Conservation (phyloP, 2,797 vertebrate species). For the Argya squamiceps region DNA sequence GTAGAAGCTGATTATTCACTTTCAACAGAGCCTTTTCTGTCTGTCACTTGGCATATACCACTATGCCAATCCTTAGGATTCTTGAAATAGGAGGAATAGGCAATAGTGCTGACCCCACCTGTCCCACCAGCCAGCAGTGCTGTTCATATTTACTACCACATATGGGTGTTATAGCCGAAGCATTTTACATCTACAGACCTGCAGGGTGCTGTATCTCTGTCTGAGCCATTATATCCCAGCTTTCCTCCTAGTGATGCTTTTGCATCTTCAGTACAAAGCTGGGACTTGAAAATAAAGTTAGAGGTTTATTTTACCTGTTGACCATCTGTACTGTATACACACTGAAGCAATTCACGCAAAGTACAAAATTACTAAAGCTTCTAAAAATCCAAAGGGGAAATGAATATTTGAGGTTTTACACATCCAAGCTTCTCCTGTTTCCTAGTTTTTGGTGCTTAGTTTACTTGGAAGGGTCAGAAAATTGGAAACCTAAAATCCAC, state of each 20-base stretch:
- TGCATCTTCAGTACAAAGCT: neutral
- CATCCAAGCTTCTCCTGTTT: neutral
- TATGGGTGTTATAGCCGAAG: neutral
- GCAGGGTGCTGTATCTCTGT: neutral
- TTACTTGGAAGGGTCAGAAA: neutral
- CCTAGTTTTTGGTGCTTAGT: neutral
- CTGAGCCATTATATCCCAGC: neutral
- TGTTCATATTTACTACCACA: neutral
- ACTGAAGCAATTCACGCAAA: neutral
- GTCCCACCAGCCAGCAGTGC: neutral
- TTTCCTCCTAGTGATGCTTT: neutral
- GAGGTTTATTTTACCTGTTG: neutral
- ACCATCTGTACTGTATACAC: neutral
- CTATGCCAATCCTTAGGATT: neutral
- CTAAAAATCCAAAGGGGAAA: neutral
- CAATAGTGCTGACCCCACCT: neutral
- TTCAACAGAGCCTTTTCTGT: neutral
- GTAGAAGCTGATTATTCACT: neutral
- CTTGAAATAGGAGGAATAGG: neutral
- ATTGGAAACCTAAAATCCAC: neutral
- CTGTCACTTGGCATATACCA: neutral
- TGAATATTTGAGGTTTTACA: neutral
- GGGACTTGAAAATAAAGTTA: neutral
- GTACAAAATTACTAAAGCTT: neutral
- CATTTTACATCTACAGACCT: neutral